Base-by-base conservation (phyloP, 1,140 invertebrate genomes). In the Dolichoris vasculosae region DNA sequence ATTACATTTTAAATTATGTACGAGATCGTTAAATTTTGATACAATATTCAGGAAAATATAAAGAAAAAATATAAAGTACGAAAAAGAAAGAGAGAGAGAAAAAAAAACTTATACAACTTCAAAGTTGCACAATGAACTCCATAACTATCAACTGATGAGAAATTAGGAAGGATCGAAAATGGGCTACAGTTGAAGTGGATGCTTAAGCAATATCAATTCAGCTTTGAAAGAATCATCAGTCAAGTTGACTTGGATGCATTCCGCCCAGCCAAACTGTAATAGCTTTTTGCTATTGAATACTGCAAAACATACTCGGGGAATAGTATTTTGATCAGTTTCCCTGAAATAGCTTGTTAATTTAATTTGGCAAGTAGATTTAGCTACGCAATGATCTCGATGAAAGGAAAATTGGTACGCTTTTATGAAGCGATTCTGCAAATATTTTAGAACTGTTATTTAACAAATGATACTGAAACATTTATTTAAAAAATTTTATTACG, bases 151-250 rank as follows among this genome's bases (percentile, higher is more conserved):
- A 86, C 78, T 89, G 89, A 90, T 90, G 88, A 90, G 88, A 90
- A 90, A 89, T 89, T 76, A 81, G 67, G 20, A 80, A 69, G 88
- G 86, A 86, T 88, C 55, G 86, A 87, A 84, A 86, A 78, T 86
- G 84, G 71, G 86, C 86, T 82, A 86, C 87, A 9, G 0, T 87
- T 86, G 88, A 84, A 87, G 84, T 87, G 86, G 88, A 87, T 87
- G 86, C 87, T 89, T 89, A 88, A 89, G 88, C 88, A 89, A 90
- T 89, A 89, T 89, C 88, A 87, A 88, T 87, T 86, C 85, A 85
- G 85, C 84, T 86, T 89, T 85, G 87, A 89, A 90, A 89, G 87
- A 89, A 89, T 88, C 88, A 90, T 89, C 88, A 88, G 88, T 89
- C 88, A 89, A 88, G 86, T 87, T 86, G 82, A 83, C 82, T 83